Conservation (phyloP, 2,113 vertebrate species). For the Vanacampus margaritifer region DNA sequence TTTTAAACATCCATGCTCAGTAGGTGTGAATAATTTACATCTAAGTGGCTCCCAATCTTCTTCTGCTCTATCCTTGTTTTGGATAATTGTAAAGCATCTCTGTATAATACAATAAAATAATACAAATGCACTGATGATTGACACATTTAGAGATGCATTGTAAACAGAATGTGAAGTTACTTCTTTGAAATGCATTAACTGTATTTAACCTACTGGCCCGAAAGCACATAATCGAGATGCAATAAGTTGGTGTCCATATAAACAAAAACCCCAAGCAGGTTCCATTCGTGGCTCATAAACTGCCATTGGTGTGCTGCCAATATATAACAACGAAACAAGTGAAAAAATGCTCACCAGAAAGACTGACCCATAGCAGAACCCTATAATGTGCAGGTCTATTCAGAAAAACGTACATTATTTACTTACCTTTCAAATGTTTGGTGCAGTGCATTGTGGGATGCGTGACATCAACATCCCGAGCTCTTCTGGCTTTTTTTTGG, state of each 20-base stretch:
- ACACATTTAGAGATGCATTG: not conserved
- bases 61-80: not conserved
- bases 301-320: too few relatives aligned
- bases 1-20: conserved; percentile 5
- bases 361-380: too few relatives aligned
- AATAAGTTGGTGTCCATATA: not conserved
- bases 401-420: too few relatives aligned
- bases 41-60: not conserved
- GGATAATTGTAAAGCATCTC: not conserved
- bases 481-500: too few relatives aligned
- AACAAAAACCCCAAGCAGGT: not conserved
- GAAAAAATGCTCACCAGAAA: too few relatives aligned
- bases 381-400: too few relatives aligned
- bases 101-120: not conserved
- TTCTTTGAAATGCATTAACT: not conserved
- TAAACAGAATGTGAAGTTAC: not conserved
- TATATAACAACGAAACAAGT: too few relatives aligned
- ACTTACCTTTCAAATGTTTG: too few relatives aligned
- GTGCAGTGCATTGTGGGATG: too few relatives aligned
- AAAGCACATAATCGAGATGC: not conserved
- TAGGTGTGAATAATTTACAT: conserved; percentile 7
- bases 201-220: not conserved
- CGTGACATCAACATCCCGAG: too few relatives aligned
- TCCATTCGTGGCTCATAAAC: too few relatives aligned
- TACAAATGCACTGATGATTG: not conserved